Evolutionary conservation across 2,113 vertebrate species (phyloP), one percentile per base, ranked within the genome.

Genomic region (Bostrychus sinensis): DNA sequence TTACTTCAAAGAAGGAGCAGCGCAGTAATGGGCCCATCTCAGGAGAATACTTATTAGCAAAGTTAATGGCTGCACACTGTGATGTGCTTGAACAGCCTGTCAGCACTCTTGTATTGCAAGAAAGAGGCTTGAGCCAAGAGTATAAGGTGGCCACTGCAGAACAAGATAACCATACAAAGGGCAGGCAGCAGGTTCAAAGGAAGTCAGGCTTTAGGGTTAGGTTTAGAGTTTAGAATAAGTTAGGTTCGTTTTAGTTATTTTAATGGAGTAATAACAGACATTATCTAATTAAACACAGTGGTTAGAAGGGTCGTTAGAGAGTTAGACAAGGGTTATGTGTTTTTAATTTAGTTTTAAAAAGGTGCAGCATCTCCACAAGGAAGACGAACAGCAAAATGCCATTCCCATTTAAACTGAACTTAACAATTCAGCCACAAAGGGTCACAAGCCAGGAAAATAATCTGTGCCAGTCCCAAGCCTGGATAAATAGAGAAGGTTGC

Each of bases 291-390:
- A 90, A 75, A 89, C 72, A 92, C 89, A 92, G 65, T 85, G 83
- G 72, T 90, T 91, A 85, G 71, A 62, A 74, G 65, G 82, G 80
- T 67, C 75, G 75, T 91, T 92, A 75, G 80, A 78, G 86, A 75
- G 89, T 94, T 93, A 94, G 91, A 93, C 91, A 91, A 78, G 89
- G 90, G 88, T 95, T 93, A 93, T 89, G 86, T 75, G 71, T 51
- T 81, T 93, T 93, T 91, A 85, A 77, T 81, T 91, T 55, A 72
- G 78, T 88, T 85, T 89, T 88, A 86, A 86, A 82, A 89, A 86
- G 89, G 88, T 89, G 92, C 92, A 92, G 90, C 72, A 67, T 79
- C 55, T 60, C 78, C 85, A 86, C 79, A 88, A 87, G 85, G 77
- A 83, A 84, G 81, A 87, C 81, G 82, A 43, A 45, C 19, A 45